phyloP scores from a whole-genome alignment of 2,113 vertebrate species.

The Peromyscus maniculatus region DNA sequence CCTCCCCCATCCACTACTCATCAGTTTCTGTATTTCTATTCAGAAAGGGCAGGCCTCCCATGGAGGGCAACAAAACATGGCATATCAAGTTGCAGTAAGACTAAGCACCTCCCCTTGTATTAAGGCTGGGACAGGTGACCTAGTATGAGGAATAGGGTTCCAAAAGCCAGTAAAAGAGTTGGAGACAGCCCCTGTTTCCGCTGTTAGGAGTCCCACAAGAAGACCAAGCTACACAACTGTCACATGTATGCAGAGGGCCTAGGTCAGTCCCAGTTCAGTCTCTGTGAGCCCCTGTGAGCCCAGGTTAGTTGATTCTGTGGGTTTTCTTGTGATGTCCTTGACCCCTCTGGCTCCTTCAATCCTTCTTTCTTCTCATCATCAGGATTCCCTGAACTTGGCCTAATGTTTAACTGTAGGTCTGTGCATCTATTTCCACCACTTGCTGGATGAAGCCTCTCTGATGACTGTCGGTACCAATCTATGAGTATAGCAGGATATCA shows the following conservation, averaged over 20 bases:
- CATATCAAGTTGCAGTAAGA: background rate
- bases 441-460: background rate
- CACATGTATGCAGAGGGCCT: too few species aligned
- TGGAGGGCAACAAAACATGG: background rate
- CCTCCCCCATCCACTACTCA: background rate
- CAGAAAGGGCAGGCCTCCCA: background rate
- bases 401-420: background rate
- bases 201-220: background rate
- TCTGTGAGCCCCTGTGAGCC: background rate
- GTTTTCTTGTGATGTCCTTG: background rate
- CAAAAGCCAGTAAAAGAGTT: background rate
- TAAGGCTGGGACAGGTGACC: background rate
- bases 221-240: background rate
- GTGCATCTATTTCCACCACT: background rate
- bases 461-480: background rate
- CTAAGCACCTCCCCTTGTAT: background rate
- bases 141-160: background rate
- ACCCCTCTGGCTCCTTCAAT: background rate
- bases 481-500: background rate
- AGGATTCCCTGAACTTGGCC: background rate
- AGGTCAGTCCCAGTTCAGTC: background rate
- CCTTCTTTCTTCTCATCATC: background rate
- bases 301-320: background rate
- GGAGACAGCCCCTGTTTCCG: background rate
- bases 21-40: background rate